Base-by-base conservation (phyloP, 2,797 vertebrate genomes). In the Aldrovandia affinis region DNA sequence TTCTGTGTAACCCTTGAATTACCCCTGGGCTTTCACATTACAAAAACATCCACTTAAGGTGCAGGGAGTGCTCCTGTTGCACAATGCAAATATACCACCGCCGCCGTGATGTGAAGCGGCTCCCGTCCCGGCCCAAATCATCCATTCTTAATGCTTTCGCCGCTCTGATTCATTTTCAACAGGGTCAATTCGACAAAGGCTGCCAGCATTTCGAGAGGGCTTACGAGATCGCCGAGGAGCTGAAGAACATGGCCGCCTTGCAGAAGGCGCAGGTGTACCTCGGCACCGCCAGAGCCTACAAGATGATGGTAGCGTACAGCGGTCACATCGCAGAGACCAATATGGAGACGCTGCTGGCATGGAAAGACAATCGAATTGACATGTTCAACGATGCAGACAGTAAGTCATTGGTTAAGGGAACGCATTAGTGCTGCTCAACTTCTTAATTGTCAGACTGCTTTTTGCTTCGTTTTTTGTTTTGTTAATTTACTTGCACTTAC, bases 181-280 rank as follows among this genome's bases (percentile, higher is more conserved):
- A 98, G 97, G 92, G 92, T 25, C 86, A 91, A 59, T 96, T 95
- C 20, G 78, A 25, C 0, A 86, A 87, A 87, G 95, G 96, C 9
- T 89, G 86, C 15, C 89, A 94, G 50, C 92, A 89, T 87, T 97
- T 97, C 88, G 90, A 84, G 42, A 91, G 89, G 85, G 94, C 95
- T 83, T 97, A 90, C 33, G 88, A 95, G 33, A 88, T 92, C 0
- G 93, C 96, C 3, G 90, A 90, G 83, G 3, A 87, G 12, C 81
- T 94, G 1, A 89, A 79, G 44, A 87, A 91, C 22, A 70, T 88
- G 78, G 14, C 88, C 9, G 88, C 93, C 78, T 68, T 94, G 91
- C 92, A 96, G 14, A 94, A 95, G 86, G 91, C 94, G 2, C 95
- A 96, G 93, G 94, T 94, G 84, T 93, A 91, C 57, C 85, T 92